Evolutionary conservation across 1,140 invertebrate genomes (phyloP).

Genomic region (Eupristina koningsbergeri): DNA sequence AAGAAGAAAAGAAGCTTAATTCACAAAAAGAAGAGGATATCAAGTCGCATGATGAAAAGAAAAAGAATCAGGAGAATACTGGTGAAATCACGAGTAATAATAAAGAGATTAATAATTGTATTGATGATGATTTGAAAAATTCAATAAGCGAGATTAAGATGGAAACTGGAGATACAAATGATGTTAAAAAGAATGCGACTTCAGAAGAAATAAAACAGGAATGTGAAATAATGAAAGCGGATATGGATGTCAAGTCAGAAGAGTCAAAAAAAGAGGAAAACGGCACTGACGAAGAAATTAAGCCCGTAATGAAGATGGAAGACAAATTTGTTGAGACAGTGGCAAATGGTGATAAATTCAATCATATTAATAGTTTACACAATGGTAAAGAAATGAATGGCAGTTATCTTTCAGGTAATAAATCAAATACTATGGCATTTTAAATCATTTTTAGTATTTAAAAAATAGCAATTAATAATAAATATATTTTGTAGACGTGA

Average conservation of each 20-base stretch:
- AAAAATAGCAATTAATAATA: neutral
- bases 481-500: constrained; percentile 7
- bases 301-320: constrained; percentile 60
- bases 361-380: constrained; percentile 68
- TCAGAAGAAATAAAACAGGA: constrained; percentile 72
- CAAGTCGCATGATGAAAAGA: constrained; percentile 64
- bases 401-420: constrained; percentile 65
- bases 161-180: constrained; percentile 64
- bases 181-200: constrained; percentile 68
- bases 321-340: constrained; percentile 67
- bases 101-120: constrained; percentile 59
- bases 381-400: constrained; percentile 72
- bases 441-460: too few species aligned
- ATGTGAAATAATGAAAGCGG: constrained; percentile 60
- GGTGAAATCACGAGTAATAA: constrained; percentile 52
- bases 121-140: constrained; percentile 56
- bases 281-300: constrained; percentile 56
- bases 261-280: constrained; percentile 62
- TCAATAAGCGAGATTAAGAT: constrained; percentile 51
- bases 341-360: constrained; percentile 70
- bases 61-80: constrained; percentile 56
- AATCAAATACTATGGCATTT: too few species aligned
- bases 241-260: constrained; percentile 62
- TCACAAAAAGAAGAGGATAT: constrained; percentile 65
- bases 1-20: constrained; percentile 74